Conservation (phyloP, 2,888 invertebrate genomes). For the Sesia bembeciformis region DNA sequence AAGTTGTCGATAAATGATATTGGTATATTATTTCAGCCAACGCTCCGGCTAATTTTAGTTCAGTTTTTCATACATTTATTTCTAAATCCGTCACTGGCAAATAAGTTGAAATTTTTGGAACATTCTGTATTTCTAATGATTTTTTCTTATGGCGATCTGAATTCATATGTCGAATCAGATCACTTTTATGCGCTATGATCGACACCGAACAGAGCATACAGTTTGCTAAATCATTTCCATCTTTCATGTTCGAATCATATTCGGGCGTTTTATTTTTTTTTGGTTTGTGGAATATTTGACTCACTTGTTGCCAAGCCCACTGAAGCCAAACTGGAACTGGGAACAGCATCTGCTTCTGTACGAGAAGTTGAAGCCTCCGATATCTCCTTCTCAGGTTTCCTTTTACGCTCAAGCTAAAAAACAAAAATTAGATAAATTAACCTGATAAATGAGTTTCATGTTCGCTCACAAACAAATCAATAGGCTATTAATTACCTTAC, state of each 20-base stretch:
- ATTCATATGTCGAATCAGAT: constrained; percentile 8
- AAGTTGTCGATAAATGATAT: background rate
- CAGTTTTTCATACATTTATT: too few species aligned
- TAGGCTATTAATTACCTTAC: too few species aligned
- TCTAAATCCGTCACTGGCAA: too few species aligned
- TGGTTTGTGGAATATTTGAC: constrained; percentile 3
- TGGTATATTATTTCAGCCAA: constrained; percentile 2
- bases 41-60: constrained; percentile 1
- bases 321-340: constrained; percentile 1
- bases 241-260: constrained; percentile 5
- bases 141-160: too few species aligned
- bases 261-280: constrained; percentile 4
- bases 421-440: too few species aligned
- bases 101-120: too few species aligned
- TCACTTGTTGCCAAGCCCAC: constrained; percentile 1
- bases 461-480: too few species aligned
- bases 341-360: constrained; percentile 2
- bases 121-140: too few species aligned
- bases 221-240: constrained; percentile 7
- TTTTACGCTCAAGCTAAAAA: too few species aligned
- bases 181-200: too few species aligned
- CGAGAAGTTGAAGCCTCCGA: constrained; percentile 4
- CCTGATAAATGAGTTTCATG: too few species aligned
- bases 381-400: background rate
- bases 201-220: constrained; percentile 6